Evolutionary conservation across 1,140 invertebrate genomes (phyloP), one percentile per base, ranked within the genome.

Genomic region (Aphis craccivora): DNA sequence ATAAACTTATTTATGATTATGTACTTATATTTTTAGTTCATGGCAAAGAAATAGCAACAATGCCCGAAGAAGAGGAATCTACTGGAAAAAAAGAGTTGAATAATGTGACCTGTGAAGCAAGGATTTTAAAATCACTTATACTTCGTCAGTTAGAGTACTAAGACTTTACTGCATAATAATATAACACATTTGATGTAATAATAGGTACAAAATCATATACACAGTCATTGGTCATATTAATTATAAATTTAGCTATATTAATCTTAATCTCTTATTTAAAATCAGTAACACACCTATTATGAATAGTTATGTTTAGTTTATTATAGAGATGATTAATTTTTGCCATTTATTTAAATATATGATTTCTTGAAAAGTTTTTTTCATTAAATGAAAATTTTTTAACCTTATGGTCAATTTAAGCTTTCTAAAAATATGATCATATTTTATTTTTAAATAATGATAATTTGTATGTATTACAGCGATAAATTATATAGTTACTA

Each of bases 71-170:
- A 18, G 97, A 98, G 95, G 97, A 98, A 93, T 96, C 96, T 35
- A 96, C 96, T 23, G 94, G 96, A 93, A 96, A 97, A 94, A 96
- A 98, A 94, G 98, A 98, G 7, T 98, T 98, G 95, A 98, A 99
- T 95, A 99, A 98, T 0, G 98, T 99, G 0, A 98, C 98, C 1
- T 99, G 98, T 94, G 98, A 99, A 96, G 97, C 98, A 1, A 96
- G 99, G 94, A 96, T 97, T 91, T 95, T 99, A 9, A 98, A 99
- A 95, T 97, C 97, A 94, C 96, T 99, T 94, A 96, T 99, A 94
- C 95, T 98, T 87, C 97, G 97, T 94, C 95, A 97, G 91, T 96
- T 96, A 48, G 90, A 94, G 22, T 94, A 94, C n/a, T 94, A 20
- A 94, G 35, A 48, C 14, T 4, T 45, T 18, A 86, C 8, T 40